Conservation (phyloP, 2,888 invertebrate species). For the Chymomyza caudatula region DNA sequence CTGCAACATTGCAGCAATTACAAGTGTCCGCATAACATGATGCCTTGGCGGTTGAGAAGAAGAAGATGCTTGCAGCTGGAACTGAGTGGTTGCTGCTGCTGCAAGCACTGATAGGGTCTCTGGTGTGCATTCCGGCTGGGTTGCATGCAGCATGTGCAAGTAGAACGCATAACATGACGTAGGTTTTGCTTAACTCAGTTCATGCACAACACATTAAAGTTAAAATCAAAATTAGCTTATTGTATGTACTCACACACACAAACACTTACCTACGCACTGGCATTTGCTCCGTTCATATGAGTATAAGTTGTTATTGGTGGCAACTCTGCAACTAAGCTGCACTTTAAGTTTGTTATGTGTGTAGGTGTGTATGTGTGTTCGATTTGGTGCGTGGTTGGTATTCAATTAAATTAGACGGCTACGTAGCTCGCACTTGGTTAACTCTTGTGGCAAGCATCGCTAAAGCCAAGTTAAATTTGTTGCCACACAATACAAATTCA, state of each 20-base stretch:
- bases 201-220: constrained; percentile 34
- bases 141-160: background rate
- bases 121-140: background rate
- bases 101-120: background rate
- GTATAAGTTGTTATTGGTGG: background rate
- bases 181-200: constrained; percentile 12
- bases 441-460: background rate
- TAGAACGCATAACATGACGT: background rate
- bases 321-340: too few relatives aligned
- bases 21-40: constrained; percentile 15
- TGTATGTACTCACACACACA: background rate
- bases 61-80: background rate
- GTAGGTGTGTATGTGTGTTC: background rate
- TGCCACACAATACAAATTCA: background rate
- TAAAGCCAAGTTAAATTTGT: background rate
- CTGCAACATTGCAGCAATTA: constrained; percentile 37
- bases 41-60: background rate
- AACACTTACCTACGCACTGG: too few relatives aligned
- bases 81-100: background rate
- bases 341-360: background rate
- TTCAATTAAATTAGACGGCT: background rate
- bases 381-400: background rate
- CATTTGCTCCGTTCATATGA: too few relatives aligned
- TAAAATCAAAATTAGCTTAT: constrained; percentile 30
- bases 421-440: background rate